Evolutionary conservation across 2,113 vertebrate species (phyloP), one percentile per base, ranked within the genome.

Genomic region (Orycteropus afer): DNA sequence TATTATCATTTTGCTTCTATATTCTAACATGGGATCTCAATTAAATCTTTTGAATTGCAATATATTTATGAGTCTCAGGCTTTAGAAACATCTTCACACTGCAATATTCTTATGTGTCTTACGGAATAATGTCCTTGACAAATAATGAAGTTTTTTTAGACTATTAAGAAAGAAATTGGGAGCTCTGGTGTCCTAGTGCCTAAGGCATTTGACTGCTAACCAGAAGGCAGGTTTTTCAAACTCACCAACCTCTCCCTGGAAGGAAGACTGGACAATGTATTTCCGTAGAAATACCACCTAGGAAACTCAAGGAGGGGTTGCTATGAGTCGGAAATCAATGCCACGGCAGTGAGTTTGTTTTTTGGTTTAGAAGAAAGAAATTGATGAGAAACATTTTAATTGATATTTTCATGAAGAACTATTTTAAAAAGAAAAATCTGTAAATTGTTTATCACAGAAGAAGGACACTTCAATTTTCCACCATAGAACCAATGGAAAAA

Each of bases 401-500:
- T 65, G 61, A 96, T 67, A 1, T 29, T 93, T 98, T 93, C 86
- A 27, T 17, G 45, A 86, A 97, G 78, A 78, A 37, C 12, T 96
- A 37, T 65, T 83, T 95, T 93, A 61, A 0, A 77, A 40, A 53
- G 4, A 51, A 51, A 51, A 51, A 51, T 57, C 20, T 57, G 55
- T 57, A 88, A 59, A 76, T 5, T 77, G 57, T 57, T 96, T 96
- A 85, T 12, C 1, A 0, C 67, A 42, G 63, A 34, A 95, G 65
- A 94, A 95, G 91, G 0, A n/a, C 84, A 42, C 0, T 65, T 86
- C 88, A 90, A 96, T 86, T 10, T 96, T 88, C n/a, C 92, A 8
- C 53, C 86, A 18, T 96, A 87, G 98, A 97, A 93, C 51, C 91
- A 98, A 95, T 67, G 18, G 23, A n/a, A 51, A 77, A 90, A 71